These are phyloP conservation scores for Percopsis omiscomaycus DNA, from an alignment of 2,797 vertebrate species.

Conservation along the genomic window DNA sequence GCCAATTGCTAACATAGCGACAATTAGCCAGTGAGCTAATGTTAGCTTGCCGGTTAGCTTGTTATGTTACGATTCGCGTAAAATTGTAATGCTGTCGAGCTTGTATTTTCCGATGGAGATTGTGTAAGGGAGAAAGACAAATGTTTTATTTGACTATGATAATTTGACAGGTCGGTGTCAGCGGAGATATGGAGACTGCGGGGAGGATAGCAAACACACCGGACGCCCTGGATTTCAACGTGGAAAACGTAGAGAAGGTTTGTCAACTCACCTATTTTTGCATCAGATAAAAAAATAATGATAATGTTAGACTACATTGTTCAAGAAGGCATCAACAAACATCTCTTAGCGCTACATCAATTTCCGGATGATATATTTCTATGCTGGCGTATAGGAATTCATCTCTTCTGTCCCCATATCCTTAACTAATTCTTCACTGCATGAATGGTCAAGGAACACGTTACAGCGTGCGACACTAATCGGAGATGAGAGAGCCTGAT, in stretches of 20 bases:
- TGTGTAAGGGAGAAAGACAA: not conserved
- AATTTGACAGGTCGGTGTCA: constrained; percentile 71
- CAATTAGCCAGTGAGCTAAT: constrained; percentile 38
- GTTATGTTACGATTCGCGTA: constrained; percentile 26
- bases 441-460: not conserved
- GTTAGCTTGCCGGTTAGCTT: constrained; percentile 67
- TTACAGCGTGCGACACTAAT: not conserved
- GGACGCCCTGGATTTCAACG: constrained; percentile 89
- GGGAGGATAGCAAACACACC: constrained; percentile 71
- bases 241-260: constrained; percentile 98
- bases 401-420: not conserved
- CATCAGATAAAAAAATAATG: not conserved
- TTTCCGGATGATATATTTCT: not conserved
- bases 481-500: constrained; percentile 5
- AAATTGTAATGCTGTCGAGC: not conserved
- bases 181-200: constrained; percentile 75
- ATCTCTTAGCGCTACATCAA: too few relatives aligned
- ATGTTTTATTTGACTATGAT: constrained; percentile 28
- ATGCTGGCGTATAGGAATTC: not conserved
- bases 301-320: too few relatives aligned
- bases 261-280: constrained; percentile 30
- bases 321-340: too few relatives aligned
- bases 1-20: constrained; percentile 24
- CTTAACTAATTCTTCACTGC: not conserved
- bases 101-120: not conserved